Evolutionary conservation across 2,113 vertebrate genomes (phyloP), one percentile per base, ranked within the genome.

Genomic region (Emydura subglobosa): DNA sequence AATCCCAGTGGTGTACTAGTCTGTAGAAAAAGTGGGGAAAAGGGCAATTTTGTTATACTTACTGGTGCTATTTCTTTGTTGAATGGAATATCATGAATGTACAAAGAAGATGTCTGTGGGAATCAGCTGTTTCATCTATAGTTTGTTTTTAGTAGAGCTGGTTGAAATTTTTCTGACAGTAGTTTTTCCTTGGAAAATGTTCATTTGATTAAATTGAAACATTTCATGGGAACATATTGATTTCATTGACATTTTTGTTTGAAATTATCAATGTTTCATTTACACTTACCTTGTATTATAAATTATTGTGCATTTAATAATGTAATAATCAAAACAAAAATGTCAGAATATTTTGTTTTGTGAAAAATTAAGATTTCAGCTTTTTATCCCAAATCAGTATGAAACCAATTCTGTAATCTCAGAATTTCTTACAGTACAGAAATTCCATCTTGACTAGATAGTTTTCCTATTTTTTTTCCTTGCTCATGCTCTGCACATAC

Each of bases 21-120:
- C 79, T 51, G 6, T 80, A 59, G 47, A 83, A 90, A 83, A 50
- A 3, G 5, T 61, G 57, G 44, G 7, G 3, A 3, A 88, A 95
- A 1, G 10, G 3, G 2, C 0, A 57, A 68, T 57, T 65, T 8
- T 81, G 1, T 34, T 57, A n/a, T 49, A 68, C 53, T 81, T 81
- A 5, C 5, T 4, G 6, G 31, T 7, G 39, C 7, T 82, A 44
- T 8, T 0, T n/a, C 85, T 85, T 79, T 47, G 3, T 72, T 53
- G n/a, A 12, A n/a, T 79, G 29, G 68, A 79, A 3, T 72, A 61
- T 1, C 3, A 50, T 49, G 5, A 4, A 4, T 39, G 10, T 50
- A 74, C 44, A 79, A 27, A n/a, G n/a, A 27, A 42, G 42, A 65
- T 84, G 21, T 57, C n/a, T 79, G 2, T 44, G 5, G 29, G 8